Evolutionary conservation across 2,797 vertebrate genomes (phyloP), one percentile per base, ranked within the genome.

Genomic region (Xenopus petersii): DNA sequence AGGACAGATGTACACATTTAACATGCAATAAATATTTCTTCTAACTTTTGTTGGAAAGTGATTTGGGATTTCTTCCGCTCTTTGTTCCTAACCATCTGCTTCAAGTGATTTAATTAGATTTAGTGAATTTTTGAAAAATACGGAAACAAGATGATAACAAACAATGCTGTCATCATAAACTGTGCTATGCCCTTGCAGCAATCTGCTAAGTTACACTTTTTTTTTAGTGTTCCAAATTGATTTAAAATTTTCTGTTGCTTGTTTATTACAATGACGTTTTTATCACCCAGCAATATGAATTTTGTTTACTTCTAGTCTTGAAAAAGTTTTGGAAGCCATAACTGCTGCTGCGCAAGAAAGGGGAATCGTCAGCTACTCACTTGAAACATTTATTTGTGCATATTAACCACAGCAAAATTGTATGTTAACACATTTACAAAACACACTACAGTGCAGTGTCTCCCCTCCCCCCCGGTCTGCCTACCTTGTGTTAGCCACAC

Each of bases 321-420:
- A 98, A 92, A 98, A 98, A 85, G 94, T 98, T 84, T 92, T 99
- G 83, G 96, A 98, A 89, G 97, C 96, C 80, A 86, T 99, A 87
- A 96, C 96, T 72, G 87, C 89, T 79, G 93, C 93, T 74, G 95
- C 94, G 75, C 95, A 98, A 85, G 92, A 93, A 86, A 91, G 83
- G 81, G 89, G 86, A 21, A 21, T 1, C 21, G 21, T 21, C 21
- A 21, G 21, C 21, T 21, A 1, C 21, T 21, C 21, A 21, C 21
- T 21, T 21, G 21, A 21, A 21, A 21, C 21, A 21, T 21, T 21
- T 21, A 21, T 21, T 21, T 21, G 21, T 21, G 1, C 21, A 21
- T 21, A 21, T 21, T 1, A 21, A 21, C 21, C 21, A 21, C 21
- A 21, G 21, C 21, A 21, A 21, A 21, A 21, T 21, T 21, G 21